These are phyloP conservation scores for Notarius lentiginosus DNA, from an alignment of 2,113 vertebrate species.

Conservation along the genomic window DNA sequence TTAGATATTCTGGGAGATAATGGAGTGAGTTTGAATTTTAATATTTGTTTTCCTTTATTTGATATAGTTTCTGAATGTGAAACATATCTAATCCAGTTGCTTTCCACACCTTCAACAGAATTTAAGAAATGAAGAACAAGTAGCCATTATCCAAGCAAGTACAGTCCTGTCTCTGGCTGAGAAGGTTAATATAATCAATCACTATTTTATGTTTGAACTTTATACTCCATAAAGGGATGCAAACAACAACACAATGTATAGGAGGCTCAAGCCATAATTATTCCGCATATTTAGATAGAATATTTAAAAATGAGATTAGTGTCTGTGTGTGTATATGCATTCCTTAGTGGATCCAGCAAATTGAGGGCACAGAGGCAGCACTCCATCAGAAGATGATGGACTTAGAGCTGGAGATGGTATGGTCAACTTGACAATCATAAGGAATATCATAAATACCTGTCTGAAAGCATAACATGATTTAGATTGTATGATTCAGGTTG, in stretches of 20 bases:
- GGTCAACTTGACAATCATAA: conserved; percentile 28
- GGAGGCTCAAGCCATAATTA: background rate
- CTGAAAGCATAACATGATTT: background rate
- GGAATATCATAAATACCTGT: background rate
- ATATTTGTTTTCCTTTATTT: background rate
- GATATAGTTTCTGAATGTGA: background rate
- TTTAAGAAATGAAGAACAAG: conserved; percentile 97
- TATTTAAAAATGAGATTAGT: background rate
- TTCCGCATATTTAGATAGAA: background rate
- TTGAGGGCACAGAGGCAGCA: conserved; percentile 95
- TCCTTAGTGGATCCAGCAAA: conserved; percentile 96
- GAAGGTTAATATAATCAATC: conserved; percentile 78
- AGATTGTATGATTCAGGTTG: no score
- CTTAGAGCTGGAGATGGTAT: conserved; percentile 95
- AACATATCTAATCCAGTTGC: background rate
- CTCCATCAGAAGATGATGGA: conserved; percentile 99
- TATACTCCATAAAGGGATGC: background rate
- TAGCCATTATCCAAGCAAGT: conserved; percentile 98
- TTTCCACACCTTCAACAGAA: conserved; percentile 73
- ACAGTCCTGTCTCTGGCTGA: conserved; percentile 96
- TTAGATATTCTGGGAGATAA: conserved; percentile 97
- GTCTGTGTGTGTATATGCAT: conserved; percentile 11
- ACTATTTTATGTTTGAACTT: background rate
- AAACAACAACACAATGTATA: background rate
- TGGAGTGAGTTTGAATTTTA: conserved; percentile 78